These are phyloP conservation scores for Tinamus major DNA, from an alignment of 2,797 vertebrate species.

Conservation along the genomic window DNA sequence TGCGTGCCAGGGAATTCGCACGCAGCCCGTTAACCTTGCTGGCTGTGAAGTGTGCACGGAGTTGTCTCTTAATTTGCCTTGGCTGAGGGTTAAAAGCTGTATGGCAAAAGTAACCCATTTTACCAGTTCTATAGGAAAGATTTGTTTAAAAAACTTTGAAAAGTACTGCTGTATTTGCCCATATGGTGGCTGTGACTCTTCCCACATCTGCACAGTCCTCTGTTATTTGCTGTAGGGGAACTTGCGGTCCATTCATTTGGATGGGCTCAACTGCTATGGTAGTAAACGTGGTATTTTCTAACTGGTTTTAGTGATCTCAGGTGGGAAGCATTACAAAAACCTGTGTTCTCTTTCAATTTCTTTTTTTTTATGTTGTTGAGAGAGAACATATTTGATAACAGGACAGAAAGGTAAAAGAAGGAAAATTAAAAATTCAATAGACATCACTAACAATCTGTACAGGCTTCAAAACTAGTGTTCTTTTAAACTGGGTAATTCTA, in stretches of 20 bases:
- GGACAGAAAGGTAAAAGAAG: neutral
- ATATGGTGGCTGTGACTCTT: neutral
- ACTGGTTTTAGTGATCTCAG: neutral
- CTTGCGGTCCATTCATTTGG: neutral
- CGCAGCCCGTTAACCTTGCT: neutral
- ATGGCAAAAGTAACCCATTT: neutral
- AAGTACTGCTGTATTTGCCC: neutral
- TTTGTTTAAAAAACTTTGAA: neutral
- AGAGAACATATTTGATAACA: neutral
- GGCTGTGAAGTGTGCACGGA: accelerated
- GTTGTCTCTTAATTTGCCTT: neutral
- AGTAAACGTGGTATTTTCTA: neutral
- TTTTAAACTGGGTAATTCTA: neutral
- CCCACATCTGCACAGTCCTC: neutral
- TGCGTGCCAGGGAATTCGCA: neutral
- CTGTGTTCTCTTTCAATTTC: no score
- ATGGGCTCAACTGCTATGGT: neutral
- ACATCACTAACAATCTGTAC: accelerated
- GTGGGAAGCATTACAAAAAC: accelerated
- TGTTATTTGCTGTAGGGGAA: neutral
- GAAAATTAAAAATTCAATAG: neutral
- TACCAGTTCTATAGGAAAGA: neutral
- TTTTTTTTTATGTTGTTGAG: neutral
- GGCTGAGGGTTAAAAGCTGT: neutral
- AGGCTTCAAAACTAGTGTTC: neutral